These are phyloP conservation scores for Serranus cabrilla DNA, from an alignment of 2,797 vertebrate genomes.

Conservation along the genomic window DNA sequence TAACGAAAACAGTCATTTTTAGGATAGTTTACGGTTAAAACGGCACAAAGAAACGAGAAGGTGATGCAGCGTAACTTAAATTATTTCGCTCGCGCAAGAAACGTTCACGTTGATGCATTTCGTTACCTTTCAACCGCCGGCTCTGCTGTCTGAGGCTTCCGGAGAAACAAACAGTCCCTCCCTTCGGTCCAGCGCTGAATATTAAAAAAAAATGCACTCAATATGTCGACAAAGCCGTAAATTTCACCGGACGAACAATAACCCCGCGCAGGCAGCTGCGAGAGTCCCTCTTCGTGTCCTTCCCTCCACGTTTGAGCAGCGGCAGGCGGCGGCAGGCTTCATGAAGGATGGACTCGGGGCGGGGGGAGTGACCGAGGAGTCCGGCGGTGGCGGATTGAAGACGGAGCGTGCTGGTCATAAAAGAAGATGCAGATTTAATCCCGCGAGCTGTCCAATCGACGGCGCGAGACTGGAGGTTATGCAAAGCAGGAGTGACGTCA, in stretches of 20 bases:
- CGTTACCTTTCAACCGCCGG: slow-evolving; percentile 51
- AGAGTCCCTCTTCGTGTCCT: slow-evolving; percentile 46
- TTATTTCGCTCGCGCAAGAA: not conserved
- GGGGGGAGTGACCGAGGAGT: slow-evolving; percentile 45
- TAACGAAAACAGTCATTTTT: rapidly evolving
- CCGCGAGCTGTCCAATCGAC: slow-evolving; percentile 66
- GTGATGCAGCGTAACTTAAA: slow-evolving; percentile 2
- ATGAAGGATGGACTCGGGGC: slow-evolving; percentile 55
- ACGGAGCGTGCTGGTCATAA: slow-evolving; percentile 35
- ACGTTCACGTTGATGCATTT: slow-evolving; percentile 19
- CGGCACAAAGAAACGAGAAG: not conserved
- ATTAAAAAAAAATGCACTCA: slow-evolving; percentile 1
- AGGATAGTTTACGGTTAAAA: not conserved
- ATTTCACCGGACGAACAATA: slow-evolving; percentile 57
- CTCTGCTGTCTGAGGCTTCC: not conserved
- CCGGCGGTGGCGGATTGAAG: slow-evolving; percentile 47
- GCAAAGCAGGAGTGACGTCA: slow-evolving; percentile 77
- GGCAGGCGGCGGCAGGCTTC: slow-evolving; percentile 46
- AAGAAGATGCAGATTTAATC: slow-evolving; percentile 55
- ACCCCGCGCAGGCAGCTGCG: slow-evolving; percentile 31
- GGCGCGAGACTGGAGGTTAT: slow-evolving; percentile 59
- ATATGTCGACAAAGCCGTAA: slow-evolving; percentile 43
- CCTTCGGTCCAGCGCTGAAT: slow-evolving; percentile 12
- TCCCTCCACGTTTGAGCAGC: slow-evolving; percentile 65
- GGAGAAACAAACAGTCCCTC: slow-evolving; percentile 37